A percentile compares a stretch with the other conserved stretches of the same genome.
Conservation (phyloP, 2,888 invertebrate species). For the Caenorhabditis panamensis region DNA sequence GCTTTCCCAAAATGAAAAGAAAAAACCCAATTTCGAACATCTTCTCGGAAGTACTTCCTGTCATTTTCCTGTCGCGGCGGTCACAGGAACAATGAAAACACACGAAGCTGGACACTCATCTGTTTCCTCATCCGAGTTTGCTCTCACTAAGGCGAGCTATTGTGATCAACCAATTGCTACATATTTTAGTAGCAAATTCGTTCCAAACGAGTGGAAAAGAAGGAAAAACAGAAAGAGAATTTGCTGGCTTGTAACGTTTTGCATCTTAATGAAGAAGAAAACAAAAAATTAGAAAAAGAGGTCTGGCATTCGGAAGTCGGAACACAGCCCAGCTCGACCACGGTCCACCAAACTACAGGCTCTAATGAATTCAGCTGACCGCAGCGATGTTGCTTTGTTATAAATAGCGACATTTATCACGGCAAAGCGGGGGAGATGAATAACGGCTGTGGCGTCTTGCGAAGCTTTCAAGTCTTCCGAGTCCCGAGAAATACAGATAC, state of each 20-base stretch:
- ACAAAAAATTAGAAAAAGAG: slow-evolving; percentile 19
- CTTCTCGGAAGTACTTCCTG: slow-evolving; percentile 15
- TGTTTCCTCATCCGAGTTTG: neutral
- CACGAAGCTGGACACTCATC: neutral
- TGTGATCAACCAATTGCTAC: slow-evolving; percentile 2
- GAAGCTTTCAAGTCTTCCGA: neutral
- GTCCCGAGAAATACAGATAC: slow-evolving; percentile 13
- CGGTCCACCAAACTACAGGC: slow-evolving; percentile 10
- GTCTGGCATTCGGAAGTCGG: neutral
- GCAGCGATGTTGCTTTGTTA: slow-evolving; percentile 11
- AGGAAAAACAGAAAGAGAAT: slow-evolving; percentile 7
- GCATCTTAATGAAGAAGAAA: slow-evolving; percentile 35
- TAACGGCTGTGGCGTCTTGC: slow-evolving; percentile 2
- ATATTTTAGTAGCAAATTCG: slow-evolving; percentile 11
- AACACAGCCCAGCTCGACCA: neutral
- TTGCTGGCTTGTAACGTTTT: slow-evolving; percentile 29
- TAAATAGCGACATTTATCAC: slow-evolving; percentile 15
- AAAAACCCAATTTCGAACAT: slow-evolving; percentile 3
- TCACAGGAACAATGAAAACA: neutral
- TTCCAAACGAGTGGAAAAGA: slow-evolving; percentile 2
- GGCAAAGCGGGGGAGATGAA: slow-evolving; percentile 24
- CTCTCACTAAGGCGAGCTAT: neutral
- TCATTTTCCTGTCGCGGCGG: neutral
- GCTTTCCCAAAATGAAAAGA: neutral
- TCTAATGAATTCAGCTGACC: slow-evolving; percentile 9